phyloP scores from a whole-genome alignment of 2,888 invertebrate genomes.

The Aleiodes leptofemur region DNA sequence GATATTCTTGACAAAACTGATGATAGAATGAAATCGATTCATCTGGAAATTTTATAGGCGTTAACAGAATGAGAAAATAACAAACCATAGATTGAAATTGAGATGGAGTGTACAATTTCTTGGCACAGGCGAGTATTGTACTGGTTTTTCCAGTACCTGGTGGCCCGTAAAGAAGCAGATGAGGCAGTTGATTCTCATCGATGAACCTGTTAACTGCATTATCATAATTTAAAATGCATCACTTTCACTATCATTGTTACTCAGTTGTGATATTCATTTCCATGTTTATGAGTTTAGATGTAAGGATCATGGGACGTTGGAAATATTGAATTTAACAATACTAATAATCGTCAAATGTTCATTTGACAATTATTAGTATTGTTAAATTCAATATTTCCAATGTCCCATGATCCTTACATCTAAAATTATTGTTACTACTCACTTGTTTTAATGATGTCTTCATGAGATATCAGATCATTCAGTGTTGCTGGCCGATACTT shows the following conservation, averaged over 20 bases:
- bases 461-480: conserved; percentile 96
- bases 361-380: too few relatives aligned
- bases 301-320: too few relatives aligned
- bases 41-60: too few relatives aligned
- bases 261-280: too few relatives aligned
- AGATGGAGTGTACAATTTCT: conserved; percentile 90
- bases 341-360: too few relatives aligned
- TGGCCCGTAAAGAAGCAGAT: conserved; percentile 97
- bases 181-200: conserved; percentile 93
- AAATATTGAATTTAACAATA: too few relatives aligned
- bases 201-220: conserved; percentile 90
- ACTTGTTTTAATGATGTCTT: conserved; percentile 98
- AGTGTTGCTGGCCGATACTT: conserved; percentile 96
- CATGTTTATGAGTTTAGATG: too few relatives aligned
- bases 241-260: conserved; percentile 67
- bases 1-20: too few relatives aligned
- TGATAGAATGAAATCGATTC: too few relatives aligned
- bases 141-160: conserved; percentile 99
- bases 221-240: conserved; percentile 26
- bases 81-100: conserved; percentile 95
- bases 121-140: conserved; percentile 97
- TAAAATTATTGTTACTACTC: conserved; percentile 75
- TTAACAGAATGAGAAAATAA: background rate
- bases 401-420: too few relatives aligned
- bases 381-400: too few relatives aligned